These are phyloP conservation scores for Ypsolopha sequella DNA, from an alignment of 2,888 invertebrate genomes.

Conservation along the genomic window DNA sequence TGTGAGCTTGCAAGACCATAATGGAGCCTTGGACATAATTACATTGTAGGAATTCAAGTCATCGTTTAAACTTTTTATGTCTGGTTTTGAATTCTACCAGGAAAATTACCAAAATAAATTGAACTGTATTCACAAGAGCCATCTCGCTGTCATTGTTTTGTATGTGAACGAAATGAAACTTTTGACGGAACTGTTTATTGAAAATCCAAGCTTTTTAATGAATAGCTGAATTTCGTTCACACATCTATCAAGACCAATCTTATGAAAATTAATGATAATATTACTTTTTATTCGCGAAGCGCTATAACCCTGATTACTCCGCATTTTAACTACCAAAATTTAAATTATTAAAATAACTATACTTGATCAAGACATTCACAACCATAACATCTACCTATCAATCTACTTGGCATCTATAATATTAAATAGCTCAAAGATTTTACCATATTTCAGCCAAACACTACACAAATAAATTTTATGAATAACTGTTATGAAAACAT, in stretches of 20 bases:
- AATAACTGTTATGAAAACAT: not conserved
- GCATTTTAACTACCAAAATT: not conserved
- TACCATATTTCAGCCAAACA: not conserved
- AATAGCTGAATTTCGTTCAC: not conserved
- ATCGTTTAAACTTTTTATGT: too few relatives aligned
- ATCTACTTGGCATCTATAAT: slow-evolving; percentile 36
- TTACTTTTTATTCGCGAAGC: not conserved
- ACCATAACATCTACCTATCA: slow-evolving; percentile 66
- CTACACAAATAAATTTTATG: not conserved
- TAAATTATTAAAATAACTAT: not conserved
- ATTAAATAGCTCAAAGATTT: slow-evolving; percentile 13
- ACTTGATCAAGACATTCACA: slow-evolving; percentile 31
- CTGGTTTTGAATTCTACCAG: not conserved
- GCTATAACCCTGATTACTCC: too few relatives aligned
- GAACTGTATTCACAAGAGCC: not conserved
- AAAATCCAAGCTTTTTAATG: not conserved
- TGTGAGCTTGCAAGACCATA: slow-evolving; percentile 7
- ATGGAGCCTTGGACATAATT: too few relatives aligned
- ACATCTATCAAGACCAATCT: not conserved
- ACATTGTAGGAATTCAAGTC: too few relatives aligned
- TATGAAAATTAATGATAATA: too few relatives aligned
- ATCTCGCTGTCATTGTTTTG: not conserved
- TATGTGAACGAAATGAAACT: not conserved
- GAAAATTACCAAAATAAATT: not conserved
- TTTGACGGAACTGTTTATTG: not conserved